Evolutionary conservation across 2,113 vertebrate species (phyloP), one percentile per base, ranked within the genome.

Genomic region (Dipodomys merriami): DNA sequence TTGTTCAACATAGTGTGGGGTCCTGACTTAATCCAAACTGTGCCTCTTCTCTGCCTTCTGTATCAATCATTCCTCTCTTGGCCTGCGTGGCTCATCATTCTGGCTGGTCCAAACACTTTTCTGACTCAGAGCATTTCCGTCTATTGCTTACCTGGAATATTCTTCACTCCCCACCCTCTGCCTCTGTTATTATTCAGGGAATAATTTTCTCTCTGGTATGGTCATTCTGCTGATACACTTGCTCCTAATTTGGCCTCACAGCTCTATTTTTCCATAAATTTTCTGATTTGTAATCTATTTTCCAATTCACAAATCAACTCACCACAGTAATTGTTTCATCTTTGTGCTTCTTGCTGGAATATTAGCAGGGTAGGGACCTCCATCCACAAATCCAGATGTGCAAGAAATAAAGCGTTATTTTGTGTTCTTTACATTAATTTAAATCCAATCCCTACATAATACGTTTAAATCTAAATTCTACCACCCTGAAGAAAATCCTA

Each of bases 391-490:
- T 23, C 18, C 30, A 87, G 20, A 64, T 84, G 8, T 69, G 4
- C 18, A 88, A 67, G 19, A 64, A 93, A 76, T 64, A 86, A 89
- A 69, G 13, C n/a, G 35, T 10, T 62, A 35, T 65, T 67, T 88
- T 82, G 19, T 35, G 78, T 89, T 53, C 27, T 49, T 88, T 77
- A 78, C 80, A 82, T 81, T 69, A 64, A 72, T n/a, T 86, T 86
- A 85, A 72, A 86, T 62, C 18, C 29, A 71, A 90, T 33, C n/a
- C 35, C 23, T 84, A 49, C 13, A 67, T 90, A 94, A 74, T 49
- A 16, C 13, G 83, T 7, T 91, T 81, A 77, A 76, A 83, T 77
- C 22, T 60, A 90, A 95, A 84, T 57, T 29, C 29, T 39, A 95
- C 57, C 74, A 12, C 72, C 73, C 57, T 77, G 8, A 5, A 86